Evolutionary conservation across 1,140 invertebrate genomes (phyloP), one percentile per base, ranked within the genome.

Genomic region (Antheraea mylitta): DNA sequence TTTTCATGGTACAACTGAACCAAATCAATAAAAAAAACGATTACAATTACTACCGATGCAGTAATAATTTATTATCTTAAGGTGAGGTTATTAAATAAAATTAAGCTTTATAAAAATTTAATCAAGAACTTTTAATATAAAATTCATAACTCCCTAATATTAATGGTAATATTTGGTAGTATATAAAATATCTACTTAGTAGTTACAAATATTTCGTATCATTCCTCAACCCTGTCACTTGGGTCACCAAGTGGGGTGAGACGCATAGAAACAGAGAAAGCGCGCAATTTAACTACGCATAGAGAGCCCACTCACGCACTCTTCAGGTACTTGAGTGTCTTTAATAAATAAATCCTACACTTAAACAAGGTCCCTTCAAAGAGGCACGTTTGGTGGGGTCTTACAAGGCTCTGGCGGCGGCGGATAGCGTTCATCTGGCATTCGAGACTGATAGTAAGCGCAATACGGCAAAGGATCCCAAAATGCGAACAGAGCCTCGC

Each of bases 391-490:
- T 22, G 90, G 88, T 37, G 91, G 85, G 65, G 89, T 82, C 73
- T 92, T 87, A 78, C 84, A 88, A 7, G 86, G 87, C 72, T 91
- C 87, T 18, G 85, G 88, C 2, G 85, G 79, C 8, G 83, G 86
- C 60, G 78, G 72, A 64, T 82, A 72, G 30, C 85, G 76, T 7
- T 89, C 82, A 45, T 96, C 94, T 0, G 96, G 96, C 71, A 96
- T 85, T 76, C 96, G 95, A 68, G 97, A 94, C 79, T 96, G 96
- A 88, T 97, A 97, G 79, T 96, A 97, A 3, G 95, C 96, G 76
- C 96, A 96, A 79, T 97, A 97, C 0, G 96, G 96, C 66, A 97
- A 77, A 0, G 96, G 96, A 79, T 97, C 96, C 96, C 96, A 97
- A 75, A 95, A 96, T 0, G 95, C 93, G 77, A 97, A 97, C 0